Conservation (phyloP, 1,140 invertebrate genomes). For the Ips typographus region DNA sequence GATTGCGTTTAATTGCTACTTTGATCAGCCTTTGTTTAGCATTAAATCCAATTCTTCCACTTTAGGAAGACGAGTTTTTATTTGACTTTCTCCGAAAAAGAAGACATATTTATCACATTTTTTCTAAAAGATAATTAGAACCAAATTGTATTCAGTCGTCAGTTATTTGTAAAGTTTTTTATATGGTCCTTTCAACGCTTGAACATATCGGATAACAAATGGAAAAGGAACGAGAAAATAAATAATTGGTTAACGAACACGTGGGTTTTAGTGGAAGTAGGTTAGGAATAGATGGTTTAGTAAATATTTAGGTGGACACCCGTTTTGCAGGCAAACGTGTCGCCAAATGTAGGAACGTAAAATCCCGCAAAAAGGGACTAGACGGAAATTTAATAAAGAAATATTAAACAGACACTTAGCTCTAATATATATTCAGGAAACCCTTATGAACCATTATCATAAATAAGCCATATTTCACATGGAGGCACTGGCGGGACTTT, state of each 20-base stretch:
- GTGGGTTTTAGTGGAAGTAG: neutral
- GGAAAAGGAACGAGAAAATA: constrained; percentile 1
- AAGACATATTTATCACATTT: constrained; percentile 7
- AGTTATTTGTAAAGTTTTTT: constrained; percentile 2
- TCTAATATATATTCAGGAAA: constrained; percentile 31
- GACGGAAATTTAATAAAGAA: constrained; percentile 32
- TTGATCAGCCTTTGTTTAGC: too few relatives aligned
- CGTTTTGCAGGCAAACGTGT: too few relatives aligned
- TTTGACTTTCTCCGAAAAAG: neutral
- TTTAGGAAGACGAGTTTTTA: too few relatives aligned
- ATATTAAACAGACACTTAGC: constrained; percentile 36
- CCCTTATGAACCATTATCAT: constrained; percentile 23
- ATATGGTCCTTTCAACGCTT: neutral
- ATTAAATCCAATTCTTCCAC: too few relatives aligned
- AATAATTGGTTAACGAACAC: constrained; percentile 1
- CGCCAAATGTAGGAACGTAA: neutral
- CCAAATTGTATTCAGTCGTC: constrained; percentile 11
- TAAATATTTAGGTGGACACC: too few relatives aligned
- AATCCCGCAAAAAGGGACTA: neutral
- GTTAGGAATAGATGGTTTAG: neutral
- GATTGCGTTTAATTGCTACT: too few relatives aligned
- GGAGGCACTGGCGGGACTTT: neutral
- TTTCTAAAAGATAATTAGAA: constrained; percentile 8
- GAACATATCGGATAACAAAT: constrained; percentile 11
- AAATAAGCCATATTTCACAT: constrained; percentile 32